These are phyloP conservation scores for Nomada fabriciana DNA, from an alignment of 2,888 invertebrate species.

Conservation along the genomic window DNA sequence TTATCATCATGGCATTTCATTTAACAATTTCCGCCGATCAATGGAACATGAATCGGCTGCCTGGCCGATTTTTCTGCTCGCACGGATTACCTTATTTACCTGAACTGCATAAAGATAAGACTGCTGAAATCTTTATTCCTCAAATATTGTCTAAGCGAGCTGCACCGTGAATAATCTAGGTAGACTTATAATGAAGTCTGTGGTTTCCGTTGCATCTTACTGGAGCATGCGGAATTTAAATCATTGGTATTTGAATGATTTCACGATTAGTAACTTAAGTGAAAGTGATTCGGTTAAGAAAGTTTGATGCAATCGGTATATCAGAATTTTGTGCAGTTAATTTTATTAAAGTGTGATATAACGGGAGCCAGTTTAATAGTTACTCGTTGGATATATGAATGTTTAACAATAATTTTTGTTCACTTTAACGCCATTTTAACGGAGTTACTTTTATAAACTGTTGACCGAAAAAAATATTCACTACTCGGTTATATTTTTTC, in stretches of 20 bases:
- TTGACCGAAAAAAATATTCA: too few species aligned
- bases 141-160: slow-evolving; percentile 36
- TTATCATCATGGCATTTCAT: not conserved
- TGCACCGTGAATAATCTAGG: slow-evolving; percentile 29
- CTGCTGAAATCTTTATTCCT: slow-evolving; percentile 25
- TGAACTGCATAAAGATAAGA: slow-evolving; percentile 36
- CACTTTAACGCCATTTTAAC: too few species aligned
- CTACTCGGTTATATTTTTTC: not conserved
- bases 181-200: slow-evolving; percentile 17
- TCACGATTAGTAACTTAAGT: not conserved
- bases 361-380: too few species aligned
- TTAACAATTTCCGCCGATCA: not conserved
- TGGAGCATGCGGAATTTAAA: not conserved
- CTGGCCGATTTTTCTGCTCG: slow-evolving; percentile 6
- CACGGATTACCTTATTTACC: slow-evolving; percentile 22
- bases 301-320: too few species aligned
- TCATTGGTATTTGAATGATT: not conserved
- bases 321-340: too few species aligned
- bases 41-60: not conserved
- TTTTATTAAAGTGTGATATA: too few species aligned
- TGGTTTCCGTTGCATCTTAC: not conserved
- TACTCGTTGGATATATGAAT: too few species aligned
- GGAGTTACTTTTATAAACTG: too few species aligned
- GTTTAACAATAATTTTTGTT: too few species aligned
- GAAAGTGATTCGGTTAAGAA: too few species aligned